These are phyloP conservation scores for Trissolcus japonicus DNA, from an alignment of 2,888 invertebrate genomes.

Conservation along the genomic window DNA sequence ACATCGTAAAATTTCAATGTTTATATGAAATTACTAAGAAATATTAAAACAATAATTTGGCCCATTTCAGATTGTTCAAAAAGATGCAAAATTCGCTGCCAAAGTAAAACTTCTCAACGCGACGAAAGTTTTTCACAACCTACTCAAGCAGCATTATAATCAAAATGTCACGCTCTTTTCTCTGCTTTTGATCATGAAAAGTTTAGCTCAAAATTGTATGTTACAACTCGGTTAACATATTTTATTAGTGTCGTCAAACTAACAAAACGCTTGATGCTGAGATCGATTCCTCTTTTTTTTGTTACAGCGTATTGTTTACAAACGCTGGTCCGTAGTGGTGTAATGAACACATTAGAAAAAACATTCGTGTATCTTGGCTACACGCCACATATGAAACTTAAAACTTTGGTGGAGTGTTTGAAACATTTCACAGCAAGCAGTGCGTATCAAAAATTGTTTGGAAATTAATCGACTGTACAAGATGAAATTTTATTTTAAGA, in stretches of 20 bases:
- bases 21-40: not conserved
- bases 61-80: slow-evolving; percentile 66
- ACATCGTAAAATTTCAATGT: not conserved
- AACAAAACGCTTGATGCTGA: too few relatives aligned
- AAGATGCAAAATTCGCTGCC: slow-evolving; percentile 81
- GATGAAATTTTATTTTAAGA: not conserved
- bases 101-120: slow-evolving; percentile 81
- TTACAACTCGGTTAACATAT: slow-evolving; percentile 26
- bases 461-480: not conserved
- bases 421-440: slow-evolving; percentile 84
- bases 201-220: slow-evolving; percentile 80
- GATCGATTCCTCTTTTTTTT: not conserved
- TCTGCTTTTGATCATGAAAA: slow-evolving; percentile 80
- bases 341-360: slow-evolving; percentile 80
- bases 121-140: slow-evolving; percentile 80
- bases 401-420: slow-evolving; percentile 82
- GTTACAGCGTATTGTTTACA: slow-evolving; percentile 74
- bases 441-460: slow-evolving; percentile 68
- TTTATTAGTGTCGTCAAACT: too few relatives aligned
- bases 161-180: slow-evolving; percentile 80
- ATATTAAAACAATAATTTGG: slow-evolving; percentile 7
- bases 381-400: slow-evolving; percentile 80
- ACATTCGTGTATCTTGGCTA: slow-evolving; percentile 80
- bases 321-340: slow-evolving; percentile 80
- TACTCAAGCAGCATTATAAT: slow-evolving; percentile 80